Percentiles rank a stretch among this genome's conserved stretches.
Evolutionary conservation across 2,888 invertebrate species (phyloP).

Genomic region (Drepana falcataria): DNA sequence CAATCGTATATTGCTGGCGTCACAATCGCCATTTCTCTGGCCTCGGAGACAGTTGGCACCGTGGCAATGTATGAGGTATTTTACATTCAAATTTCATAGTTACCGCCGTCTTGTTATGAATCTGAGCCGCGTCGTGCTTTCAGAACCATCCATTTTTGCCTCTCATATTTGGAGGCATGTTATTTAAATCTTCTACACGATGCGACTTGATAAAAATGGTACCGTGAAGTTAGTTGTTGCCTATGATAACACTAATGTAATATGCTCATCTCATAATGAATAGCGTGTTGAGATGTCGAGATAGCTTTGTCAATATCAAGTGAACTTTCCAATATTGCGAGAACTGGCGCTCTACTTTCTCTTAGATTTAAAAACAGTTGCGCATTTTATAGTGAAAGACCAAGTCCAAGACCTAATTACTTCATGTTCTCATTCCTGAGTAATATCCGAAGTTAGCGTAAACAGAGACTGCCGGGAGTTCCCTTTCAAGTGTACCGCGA

Average conservation of each 20-base stretch:
- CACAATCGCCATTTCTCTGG: slow-evolving; percentile 11
- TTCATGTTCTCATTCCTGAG: background rate
- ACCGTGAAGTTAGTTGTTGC: too few relatives aligned
- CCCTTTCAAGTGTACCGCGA: slow-evolving; percentile 18
- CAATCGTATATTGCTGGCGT: background rate
- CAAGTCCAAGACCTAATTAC: background rate
- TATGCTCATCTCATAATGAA: too few relatives aligned
- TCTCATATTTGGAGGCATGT: background rate
- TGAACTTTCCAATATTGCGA: too few relatives aligned
- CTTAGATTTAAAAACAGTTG: too few relatives aligned
- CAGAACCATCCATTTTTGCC: slow-evolving; percentile 11
- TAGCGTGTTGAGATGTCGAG: too few relatives aligned
- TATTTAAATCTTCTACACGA: background rate
- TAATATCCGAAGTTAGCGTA: background rate
- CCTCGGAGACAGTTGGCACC: slow-evolving; percentile 18
- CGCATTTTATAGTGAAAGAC: too few relatives aligned
- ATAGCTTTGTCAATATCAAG: too few relatives aligned
- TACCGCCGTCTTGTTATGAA: slow-evolving; percentile 23
- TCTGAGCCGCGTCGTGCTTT: slow-evolving; percentile 14
- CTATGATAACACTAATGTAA: too few relatives aligned
- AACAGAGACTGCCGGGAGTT: background rate
- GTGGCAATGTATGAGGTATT: slow-evolving; percentile 28
- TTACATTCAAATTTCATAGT: slow-evolving; percentile 38
- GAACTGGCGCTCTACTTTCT: too few relatives aligned
- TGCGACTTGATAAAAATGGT: background rate